Evolutionary conservation across 2,113 vertebrate genomes (phyloP).

Genomic region (Pica pica): DNA sequence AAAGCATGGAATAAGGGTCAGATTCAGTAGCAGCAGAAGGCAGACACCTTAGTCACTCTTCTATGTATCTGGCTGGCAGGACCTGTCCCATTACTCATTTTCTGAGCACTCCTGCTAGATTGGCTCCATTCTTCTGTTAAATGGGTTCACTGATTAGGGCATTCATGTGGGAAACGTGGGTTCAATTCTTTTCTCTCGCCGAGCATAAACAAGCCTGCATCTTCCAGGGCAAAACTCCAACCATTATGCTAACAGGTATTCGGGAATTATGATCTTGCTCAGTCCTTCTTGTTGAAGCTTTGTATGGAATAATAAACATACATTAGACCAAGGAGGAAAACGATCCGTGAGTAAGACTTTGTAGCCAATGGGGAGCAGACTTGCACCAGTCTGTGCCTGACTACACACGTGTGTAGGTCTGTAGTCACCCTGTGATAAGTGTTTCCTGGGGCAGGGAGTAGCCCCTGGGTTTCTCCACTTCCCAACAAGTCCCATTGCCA

Average conservation of each 20-base stretch:
- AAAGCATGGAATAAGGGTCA: background rate
- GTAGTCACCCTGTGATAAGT: background rate
- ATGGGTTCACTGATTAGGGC: slow-evolving; percentile 34
- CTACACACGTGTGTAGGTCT: background rate
- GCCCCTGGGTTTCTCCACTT: background rate
- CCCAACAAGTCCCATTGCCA: background rate
- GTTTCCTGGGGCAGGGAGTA: background rate
- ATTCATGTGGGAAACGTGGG: slow-evolving; percentile 49
- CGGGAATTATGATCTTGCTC: background rate
- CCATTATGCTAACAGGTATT: slow-evolving; percentile 37
- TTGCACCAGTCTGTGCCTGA: background rate
- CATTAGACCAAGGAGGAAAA: background rate
- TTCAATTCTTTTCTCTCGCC: slow-evolving; percentile 33
- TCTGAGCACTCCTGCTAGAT: background rate
- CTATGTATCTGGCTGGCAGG: background rate
- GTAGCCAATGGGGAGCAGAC: background rate
- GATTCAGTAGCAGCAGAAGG: background rate
- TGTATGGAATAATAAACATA: slow-evolving; percentile 51
- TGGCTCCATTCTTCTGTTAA: slow-evolving; percentile 50
- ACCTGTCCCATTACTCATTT: background rate
- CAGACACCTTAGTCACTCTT: background rate
- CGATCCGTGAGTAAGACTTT: background rate
- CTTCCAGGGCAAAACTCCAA: slow-evolving; percentile 13
- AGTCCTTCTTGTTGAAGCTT: slow-evolving; percentile 11
- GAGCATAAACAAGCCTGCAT: slow-evolving; percentile 32